phyloP scores from a whole-genome alignment of 1,140 invertebrate species.

The Aphaenogaster rudis region DNA sequence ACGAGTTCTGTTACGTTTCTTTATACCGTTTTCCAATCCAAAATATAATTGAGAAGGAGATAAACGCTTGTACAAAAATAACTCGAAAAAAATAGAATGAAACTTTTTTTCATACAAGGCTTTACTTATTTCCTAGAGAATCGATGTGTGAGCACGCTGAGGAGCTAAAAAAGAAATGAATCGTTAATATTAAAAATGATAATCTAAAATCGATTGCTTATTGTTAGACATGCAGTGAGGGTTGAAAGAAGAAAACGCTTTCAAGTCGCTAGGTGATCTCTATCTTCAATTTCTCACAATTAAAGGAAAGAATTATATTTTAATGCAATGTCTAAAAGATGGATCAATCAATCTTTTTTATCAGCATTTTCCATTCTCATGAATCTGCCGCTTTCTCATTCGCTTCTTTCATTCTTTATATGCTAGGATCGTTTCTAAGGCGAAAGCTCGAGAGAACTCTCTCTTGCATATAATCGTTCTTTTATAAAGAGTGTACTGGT shows the following conservation, averaged over 20 bases:
- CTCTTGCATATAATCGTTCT: neutral
- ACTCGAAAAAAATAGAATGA: neutral
- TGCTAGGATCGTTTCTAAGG: neutral
- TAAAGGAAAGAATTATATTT: slow-evolving; percentile 7
- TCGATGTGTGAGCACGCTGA: neutral
- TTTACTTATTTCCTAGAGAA: neutral
- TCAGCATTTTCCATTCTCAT: neutral
- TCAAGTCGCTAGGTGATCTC: neutral
- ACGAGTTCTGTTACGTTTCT: neutral
- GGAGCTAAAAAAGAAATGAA: neutral
- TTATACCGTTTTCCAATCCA: neutral
- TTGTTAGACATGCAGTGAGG: neutral
- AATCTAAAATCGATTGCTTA: slow-evolving; percentile 8
- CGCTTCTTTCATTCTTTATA: neutral
- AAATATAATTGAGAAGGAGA: neutral
- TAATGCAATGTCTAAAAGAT: neutral
- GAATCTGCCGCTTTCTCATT: neutral
- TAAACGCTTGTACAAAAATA: neutral
- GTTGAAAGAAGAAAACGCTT: neutral
- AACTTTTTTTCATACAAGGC: neutral
- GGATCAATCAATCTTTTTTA: neutral
- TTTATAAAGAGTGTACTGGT: neutral
- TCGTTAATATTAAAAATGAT: slow-evolving; percentile 9
- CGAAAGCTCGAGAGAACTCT: neutral
- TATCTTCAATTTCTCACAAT: neutral